Percentiles rank a stretch among this genome's conserved stretches.
phyloP scores from a whole-genome alignment of 2,113 vertebrate species.

The Crypturellus undulatus region DNA sequence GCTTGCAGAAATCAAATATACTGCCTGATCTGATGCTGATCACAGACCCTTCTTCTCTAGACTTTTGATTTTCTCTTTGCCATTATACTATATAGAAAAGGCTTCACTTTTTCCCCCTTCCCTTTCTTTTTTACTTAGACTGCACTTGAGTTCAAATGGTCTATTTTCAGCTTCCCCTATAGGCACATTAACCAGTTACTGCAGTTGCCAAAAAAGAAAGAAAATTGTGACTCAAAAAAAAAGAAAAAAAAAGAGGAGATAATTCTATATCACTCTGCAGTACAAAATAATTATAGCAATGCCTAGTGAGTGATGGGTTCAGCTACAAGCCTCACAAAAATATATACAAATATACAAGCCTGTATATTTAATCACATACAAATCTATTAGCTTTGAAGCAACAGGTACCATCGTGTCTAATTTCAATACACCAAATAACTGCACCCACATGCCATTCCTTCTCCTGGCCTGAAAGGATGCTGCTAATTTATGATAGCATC shows the following conservation, averaged over 20 bases:
- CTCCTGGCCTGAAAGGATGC: background rate
- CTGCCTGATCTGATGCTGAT: background rate
- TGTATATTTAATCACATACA: background rate
- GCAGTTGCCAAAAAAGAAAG: slow-evolving; percentile 32
- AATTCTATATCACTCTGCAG: slow-evolving; percentile 31
- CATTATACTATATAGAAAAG: background rate
- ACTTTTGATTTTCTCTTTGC: background rate
- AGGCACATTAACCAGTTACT: background rate
- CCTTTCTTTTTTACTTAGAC: slow-evolving; percentile 24
- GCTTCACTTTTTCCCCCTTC: background rate
- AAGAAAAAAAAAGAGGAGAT: background rate
- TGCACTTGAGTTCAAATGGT: background rate
- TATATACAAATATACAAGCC: too few relatives aligned
- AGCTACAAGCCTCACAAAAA: background rate
- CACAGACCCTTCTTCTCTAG: background rate
- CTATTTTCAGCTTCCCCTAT: slow-evolving; percentile 44
- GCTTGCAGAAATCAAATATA: background rate
- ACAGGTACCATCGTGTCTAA: background rate
- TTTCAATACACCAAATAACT: background rate
- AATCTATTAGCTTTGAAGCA: background rate
- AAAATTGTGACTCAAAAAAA: slow-evolving; percentile 52
- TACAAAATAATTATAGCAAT: slow-evolving; percentile 52
- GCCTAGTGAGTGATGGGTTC: slow-evolving; percentile 33
- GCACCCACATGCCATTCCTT: rapidly evolving
- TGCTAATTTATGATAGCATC: background rate